Conservation (phyloP, 2,113 vertebrate genomes). For the Synodontis membranacea region DNA sequence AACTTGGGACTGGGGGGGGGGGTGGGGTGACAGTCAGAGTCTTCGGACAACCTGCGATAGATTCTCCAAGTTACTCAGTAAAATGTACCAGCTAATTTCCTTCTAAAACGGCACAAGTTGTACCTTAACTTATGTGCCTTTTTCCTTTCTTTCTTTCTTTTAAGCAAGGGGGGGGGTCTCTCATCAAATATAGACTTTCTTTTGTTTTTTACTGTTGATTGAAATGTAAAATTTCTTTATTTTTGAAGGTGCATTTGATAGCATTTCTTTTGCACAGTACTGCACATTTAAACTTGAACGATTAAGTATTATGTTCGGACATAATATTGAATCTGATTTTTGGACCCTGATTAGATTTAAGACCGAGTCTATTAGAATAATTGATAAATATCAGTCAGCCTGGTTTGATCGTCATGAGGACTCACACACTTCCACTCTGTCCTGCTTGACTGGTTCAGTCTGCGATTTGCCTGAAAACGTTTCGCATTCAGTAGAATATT, state of each 20-base stretch:
- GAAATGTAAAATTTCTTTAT: background rate
- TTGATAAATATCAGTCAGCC: background rate
- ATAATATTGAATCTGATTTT: background rate
- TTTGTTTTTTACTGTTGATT: background rate
- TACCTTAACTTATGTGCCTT: background rate
- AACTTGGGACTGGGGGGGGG: too few relatives aligned
- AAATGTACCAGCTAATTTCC: background rate
- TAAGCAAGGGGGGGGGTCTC: background rate
- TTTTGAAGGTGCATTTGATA: background rate
- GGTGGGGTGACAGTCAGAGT: too few relatives aligned
- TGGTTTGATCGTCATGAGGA: slow-evolving; percentile 11
- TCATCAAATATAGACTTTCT: background rate
- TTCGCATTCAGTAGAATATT: background rate
- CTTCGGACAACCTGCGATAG: too few relatives aligned
- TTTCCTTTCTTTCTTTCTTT: background rate
- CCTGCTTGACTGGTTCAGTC: background rate
- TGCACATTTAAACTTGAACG: background rate
- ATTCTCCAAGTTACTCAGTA: too few relatives aligned
- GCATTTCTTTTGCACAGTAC: background rate
- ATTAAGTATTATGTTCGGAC: background rate
- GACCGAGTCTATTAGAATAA: background rate
- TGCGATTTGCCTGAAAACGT: background rate
- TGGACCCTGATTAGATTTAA: background rate
- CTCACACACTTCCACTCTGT: background rate
- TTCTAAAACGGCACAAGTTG: background rate